A percentile compares a stretch with the other conserved stretches of the same genome.
Evolutionary conservation across 2,113 vertebrate genomes (phyloP).

Genomic region (Carassius gibelio): DNA sequence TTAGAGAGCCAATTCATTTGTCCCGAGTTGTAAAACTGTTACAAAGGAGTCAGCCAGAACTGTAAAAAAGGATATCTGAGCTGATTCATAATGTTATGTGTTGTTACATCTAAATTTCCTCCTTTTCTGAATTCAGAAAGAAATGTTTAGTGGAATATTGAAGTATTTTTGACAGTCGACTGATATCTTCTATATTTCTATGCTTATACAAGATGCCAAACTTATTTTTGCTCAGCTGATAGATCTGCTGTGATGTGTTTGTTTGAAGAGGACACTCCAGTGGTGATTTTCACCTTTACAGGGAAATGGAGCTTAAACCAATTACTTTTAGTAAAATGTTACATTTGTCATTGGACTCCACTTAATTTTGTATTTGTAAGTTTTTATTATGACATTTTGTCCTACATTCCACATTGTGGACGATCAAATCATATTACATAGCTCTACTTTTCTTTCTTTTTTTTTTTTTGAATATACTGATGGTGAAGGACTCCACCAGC

Average conservation of each 20-base stretch:
- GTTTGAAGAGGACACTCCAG: constrained; percentile 6
- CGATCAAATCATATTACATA: constrained; percentile 3
- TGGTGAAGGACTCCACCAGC: not conserved
- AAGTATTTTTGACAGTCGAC: constrained; percentile 34
- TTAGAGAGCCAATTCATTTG: not conserved
- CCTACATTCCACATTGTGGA: not conserved
- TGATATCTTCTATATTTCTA: constrained; percentile 41
- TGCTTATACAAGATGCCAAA: constrained; percentile 34
- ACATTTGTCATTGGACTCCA: not conserved
- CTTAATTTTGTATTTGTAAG: not conserved
- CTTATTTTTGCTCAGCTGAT: constrained; percentile 26
- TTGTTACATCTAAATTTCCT: not conserved
- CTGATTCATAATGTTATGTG: constrained; percentile 23
- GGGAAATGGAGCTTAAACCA: constrained; percentile 1
- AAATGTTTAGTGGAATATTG: not conserved
- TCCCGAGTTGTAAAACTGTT: constrained; percentile 16
- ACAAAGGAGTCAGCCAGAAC: constrained; percentile 1
- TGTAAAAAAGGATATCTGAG: not conserved
- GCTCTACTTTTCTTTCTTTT: not conserved
- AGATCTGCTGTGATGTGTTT: constrained; percentile 23
- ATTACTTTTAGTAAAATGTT: not conserved
- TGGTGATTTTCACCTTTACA: not conserved
- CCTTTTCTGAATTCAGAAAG: constrained; percentile 28
- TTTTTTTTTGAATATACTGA: not conserved
- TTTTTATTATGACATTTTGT: not conserved